Evolutionary conservation across 2,797 vertebrate species (phyloP).

Genomic region (Pseudopleuronectes americanus): DNA sequence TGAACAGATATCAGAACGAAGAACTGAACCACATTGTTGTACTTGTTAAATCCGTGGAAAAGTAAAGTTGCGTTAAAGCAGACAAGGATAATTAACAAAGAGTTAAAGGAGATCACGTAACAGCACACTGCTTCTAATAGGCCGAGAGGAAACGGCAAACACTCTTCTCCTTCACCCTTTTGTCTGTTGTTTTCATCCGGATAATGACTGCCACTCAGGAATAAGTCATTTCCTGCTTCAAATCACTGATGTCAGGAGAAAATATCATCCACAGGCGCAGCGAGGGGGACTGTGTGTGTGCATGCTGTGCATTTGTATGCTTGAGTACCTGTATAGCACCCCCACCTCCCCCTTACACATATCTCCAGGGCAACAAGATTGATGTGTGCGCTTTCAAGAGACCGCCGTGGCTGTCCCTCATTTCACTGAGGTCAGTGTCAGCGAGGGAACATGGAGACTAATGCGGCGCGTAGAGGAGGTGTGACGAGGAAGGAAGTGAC

Average conservation of each 20-base stretch:
- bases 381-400: constrained; percentile 64
- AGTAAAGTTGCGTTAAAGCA: constrained; percentile 52
- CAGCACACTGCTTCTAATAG: constrained; percentile 29
- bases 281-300: neutral
- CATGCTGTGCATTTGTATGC: constrained; percentile 29
- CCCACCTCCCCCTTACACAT: constrained; percentile 35
- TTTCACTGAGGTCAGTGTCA: constrained; percentile 58
- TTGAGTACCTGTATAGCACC: constrained; percentile 29
- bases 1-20: constrained; percentile 52
- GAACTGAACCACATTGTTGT: constrained; percentile 22
- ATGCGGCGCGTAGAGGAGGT: constrained; percentile 18
- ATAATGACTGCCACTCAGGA: constrained; percentile 64
- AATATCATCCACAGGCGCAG: constrained; percentile 41
- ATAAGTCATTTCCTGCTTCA: constrained; percentile 70
- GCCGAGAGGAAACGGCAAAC: constrained; percentile 19
- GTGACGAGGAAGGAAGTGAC: constrained; percentile 11
- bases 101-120: constrained; percentile 51
- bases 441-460: constrained; percentile 45
- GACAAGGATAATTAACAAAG: constrained; percentile 43
- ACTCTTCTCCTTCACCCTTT: constrained; percentile 61
- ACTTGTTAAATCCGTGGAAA: constrained; percentile 29
- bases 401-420: constrained; percentile 38
- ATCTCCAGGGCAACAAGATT: constrained; percentile 66
- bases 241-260: constrained; percentile 54
- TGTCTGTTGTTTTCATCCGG: constrained; percentile 64